Base-by-base conservation (phyloP, 2,113 vertebrate species). In the Limnothrissa miodon region DNA sequence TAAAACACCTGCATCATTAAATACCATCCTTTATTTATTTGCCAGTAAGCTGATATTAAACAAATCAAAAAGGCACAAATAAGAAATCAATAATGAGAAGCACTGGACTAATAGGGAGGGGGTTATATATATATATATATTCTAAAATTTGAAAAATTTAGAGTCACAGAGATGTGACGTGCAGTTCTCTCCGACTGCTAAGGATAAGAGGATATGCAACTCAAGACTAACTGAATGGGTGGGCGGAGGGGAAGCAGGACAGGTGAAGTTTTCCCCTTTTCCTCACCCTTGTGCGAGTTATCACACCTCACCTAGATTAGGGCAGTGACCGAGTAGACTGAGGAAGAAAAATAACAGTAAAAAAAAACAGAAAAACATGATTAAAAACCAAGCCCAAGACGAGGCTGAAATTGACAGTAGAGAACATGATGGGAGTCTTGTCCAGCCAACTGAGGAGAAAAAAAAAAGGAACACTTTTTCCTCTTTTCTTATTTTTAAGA, bases 401-500 rank as follows among this genome's bases (percentile, higher is more conserved):
- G 87, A 91, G 84, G 80, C 89, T 86, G 85, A 83, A 83, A 86
- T 86, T 82, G 74, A 82, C 84, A 89, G 84, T 84, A 83, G 83
- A 87, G 79, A 84, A 11, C 56, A 46, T 81, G 25, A 78, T 25
- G 84, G 84, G 0, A 89, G 86, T 33, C 29, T 17, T 89, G 88
- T 90, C 91, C 91, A 92, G 92, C 89, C 92, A 92, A 94, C 91
- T 93, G 93, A 93, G 89, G 92, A 95, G 93, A 91, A 92, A 95
- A 95, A 93, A 91, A 92, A 95, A 97, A 97, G 93, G 93, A 97
- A 96, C 94, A 97, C 95, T 96, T 96, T 86, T 92, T 94, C n/a
- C 92, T 91, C 88, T 39, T 36, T 74, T 21, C 17, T 74, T 33
- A 36, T 74, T 74, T 92, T 90, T 96, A 97, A 97, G 96, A 97